phyloP scores from a whole-genome alignment of 2,113 vertebrate species.

The human (Homo sapiens) region GRCh38 chr2:118156501-118157000 shows the following conservation, averaged over 20 bases:
- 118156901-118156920: background rate
- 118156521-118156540: background rate
- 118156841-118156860: background rate
- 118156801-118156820: background rate
- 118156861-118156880: too few relatives aligned
- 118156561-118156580: background rate
- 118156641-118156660: background rate
- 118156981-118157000: background rate
- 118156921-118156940: background rate
- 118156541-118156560: background rate
- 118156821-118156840: background rate
- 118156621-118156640: background rate
- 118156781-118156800: background rate
- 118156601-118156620: background rate
- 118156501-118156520: background rate
- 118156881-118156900: background rate
- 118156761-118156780: background rate
- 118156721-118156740: background rate
- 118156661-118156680: background rate
- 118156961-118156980: constrained; percentile 18
- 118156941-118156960: background rate
- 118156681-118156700: background rate
- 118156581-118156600: background rate
- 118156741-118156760: background rate
- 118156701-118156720: background rate